Conservation (phyloP, 2,888 invertebrate genomes). For the Augochlorella aurata region DNA sequence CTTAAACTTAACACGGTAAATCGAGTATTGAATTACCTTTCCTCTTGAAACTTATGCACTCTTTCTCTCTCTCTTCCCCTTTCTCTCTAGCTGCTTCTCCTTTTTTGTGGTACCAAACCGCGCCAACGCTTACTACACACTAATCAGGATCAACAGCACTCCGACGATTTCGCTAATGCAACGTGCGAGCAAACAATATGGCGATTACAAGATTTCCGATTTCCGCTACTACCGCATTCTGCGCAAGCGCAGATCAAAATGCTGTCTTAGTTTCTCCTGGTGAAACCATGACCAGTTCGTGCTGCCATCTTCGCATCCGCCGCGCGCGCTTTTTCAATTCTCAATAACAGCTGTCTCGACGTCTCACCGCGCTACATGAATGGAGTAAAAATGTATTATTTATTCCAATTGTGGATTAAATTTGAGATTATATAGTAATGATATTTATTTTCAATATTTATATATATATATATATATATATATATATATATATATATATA, state of each 20-base stretch:
- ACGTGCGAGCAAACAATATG: conserved; percentile 77
- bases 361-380: background rate
- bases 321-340: background rate
- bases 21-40: conserved; percentile 59
- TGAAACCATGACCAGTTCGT: background rate
- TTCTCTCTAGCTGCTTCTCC: conserved; percentile 8
- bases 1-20: background rate
- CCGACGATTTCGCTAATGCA: conserved; percentile 53
- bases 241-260: conserved; percentile 73
- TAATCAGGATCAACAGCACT: conserved; percentile 57
- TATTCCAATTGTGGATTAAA: conserved; percentile 14
- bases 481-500: too few relatives aligned
- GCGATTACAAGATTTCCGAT: conserved; percentile 73
- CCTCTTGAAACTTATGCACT: conserved; percentile 32
- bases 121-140: conserved; percentile 39
- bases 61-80: background rate
- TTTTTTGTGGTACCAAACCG: conserved; percentile 38
- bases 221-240: conserved; percentile 68
- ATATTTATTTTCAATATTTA: background rate
- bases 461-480: background rate
- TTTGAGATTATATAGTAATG: background rate
- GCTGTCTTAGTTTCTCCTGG: conserved; percentile 25
- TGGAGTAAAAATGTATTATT: background rate
- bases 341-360: background rate
- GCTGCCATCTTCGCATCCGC: conserved; percentile 10